Evolutionary conservation across 2,797 vertebrate genomes (phyloP).

Genomic region (Artibeus lituratus): DNA sequence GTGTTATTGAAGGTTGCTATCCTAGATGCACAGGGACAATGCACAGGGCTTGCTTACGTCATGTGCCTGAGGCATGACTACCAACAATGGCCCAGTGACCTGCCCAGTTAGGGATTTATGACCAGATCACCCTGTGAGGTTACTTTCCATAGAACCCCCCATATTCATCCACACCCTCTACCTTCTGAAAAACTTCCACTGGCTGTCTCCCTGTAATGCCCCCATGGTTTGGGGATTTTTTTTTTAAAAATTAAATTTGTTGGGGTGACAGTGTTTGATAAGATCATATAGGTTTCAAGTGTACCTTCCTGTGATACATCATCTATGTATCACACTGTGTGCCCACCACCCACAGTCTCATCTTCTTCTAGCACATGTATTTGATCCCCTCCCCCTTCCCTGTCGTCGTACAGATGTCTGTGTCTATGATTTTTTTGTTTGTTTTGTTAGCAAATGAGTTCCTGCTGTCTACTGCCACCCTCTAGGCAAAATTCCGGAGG

Average conservation of each 20-base stretch:
- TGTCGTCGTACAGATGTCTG: too few relatives aligned
- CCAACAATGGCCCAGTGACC: background rate
- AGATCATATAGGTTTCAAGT: background rate
- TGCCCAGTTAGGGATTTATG: background rate
- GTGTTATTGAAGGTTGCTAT: background rate
- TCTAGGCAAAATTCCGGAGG: too few relatives aligned
- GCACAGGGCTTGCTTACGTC: background rate
- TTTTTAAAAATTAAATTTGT: too few relatives aligned
- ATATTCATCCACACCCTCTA: background rate
- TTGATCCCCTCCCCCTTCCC: too few relatives aligned
- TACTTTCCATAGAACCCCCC: background rate
- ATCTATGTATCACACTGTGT: background rate
- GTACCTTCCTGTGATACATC: too few relatives aligned
- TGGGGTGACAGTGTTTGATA: background rate
- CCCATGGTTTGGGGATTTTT: too few relatives aligned
- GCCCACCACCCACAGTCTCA: background rate
- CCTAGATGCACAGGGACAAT: background rate
- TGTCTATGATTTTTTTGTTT: too few relatives aligned
- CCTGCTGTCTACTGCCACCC: too few relatives aligned
- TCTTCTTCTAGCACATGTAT: background rate
- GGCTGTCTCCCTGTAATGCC: too few relatives aligned
- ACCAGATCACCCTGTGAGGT: background rate
- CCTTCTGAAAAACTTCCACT: background rate
- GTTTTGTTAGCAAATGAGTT: too few relatives aligned
- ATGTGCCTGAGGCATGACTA: background rate